Evolutionary conservation across 2,888 invertebrate genomes (phyloP), one percentile per base, ranked within the genome.

Genomic region (Brenthis ino): DNA sequence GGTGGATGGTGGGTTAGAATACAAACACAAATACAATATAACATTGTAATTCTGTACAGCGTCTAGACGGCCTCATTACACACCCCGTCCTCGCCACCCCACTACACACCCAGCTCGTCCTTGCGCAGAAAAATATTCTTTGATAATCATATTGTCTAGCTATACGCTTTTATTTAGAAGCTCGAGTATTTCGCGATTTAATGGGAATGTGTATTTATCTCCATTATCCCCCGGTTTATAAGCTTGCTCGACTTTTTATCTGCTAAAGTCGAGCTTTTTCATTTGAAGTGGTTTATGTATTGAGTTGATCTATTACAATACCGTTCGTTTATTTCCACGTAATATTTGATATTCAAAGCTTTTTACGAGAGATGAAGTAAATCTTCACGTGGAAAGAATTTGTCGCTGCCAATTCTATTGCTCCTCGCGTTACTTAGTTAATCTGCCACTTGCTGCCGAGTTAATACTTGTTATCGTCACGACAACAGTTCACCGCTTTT

Each of bases 41-140:
- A 80, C 82, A 85, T 77, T 76, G 77, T 77, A 75, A 74, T 70
- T 65, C 65, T 58, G 71, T 70, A 80, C 79, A 80, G 80, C 84
- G 91, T 91, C 91, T 91, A 91, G 91, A 92, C 91, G 84, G 80
- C 85, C 86, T 85, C 85, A 84, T 88, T 84, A 86, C 83, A 75
- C 75, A 75, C 77, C 74, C 78, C 74, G 72, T 78, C 77, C 69
- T 73, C 79, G 75, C 73, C 70, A 67, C 71, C 69, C 67, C 65
- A 64, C 74, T 61, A 37, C 76, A 75, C 77, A 76, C 77, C 77
- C 57, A 61, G 65, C 57, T 56, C 64, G 64, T 58, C 66, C 63
- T 71, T 64, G 71, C 60, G 83, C 83, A 86, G 83, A 85, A 85
- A 85, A 88, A 86, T 86, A 84, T 87, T 80, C 82, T 83, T 82